These are phyloP conservation scores for Morus bassanus DNA, from an alignment of 2,797 vertebrate species.

Conservation along the genomic window DNA sequence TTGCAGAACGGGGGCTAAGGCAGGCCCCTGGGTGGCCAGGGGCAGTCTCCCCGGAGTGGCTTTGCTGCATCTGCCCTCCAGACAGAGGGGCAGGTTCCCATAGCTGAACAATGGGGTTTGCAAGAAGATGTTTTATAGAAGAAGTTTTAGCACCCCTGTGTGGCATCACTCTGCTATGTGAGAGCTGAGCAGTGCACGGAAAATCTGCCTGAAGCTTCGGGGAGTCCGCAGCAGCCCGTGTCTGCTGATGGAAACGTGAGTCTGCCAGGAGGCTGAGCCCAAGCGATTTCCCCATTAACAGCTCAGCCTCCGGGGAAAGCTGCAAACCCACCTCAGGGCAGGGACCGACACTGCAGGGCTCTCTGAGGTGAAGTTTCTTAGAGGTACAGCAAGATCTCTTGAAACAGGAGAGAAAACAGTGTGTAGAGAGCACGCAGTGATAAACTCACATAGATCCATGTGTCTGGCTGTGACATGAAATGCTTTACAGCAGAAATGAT, in stretches of 20 bases:
- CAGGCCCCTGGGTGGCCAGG: not conserved
- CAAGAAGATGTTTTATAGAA: constrained; percentile 63
- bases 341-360: not conserved
- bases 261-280: not conserved
- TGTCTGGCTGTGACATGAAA: not conserved
- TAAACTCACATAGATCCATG: not conserved
- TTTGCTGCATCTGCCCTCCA: not conserved
- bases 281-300: not conserved
- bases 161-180: constrained; percentile 75
- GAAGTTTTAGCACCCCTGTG: constrained; percentile 90
- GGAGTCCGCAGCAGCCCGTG: not conserved
- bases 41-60: not conserved
- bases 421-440: not conserved
- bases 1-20: not conserved
- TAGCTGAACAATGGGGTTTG: not conserved
- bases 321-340: not conserved
- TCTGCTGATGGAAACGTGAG: constrained; percentile 22
- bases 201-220: constrained; percentile 17
- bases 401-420: not conserved
- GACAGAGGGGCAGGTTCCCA: not conserved
- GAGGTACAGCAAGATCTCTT: not conserved
- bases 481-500: not conserved
- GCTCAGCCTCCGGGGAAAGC: not conserved
- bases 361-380: not conserved
- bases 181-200: constrained; percentile 64